Conservation (phyloP, 2,797 vertebrate species). For the Ispidina picta region DNA sequence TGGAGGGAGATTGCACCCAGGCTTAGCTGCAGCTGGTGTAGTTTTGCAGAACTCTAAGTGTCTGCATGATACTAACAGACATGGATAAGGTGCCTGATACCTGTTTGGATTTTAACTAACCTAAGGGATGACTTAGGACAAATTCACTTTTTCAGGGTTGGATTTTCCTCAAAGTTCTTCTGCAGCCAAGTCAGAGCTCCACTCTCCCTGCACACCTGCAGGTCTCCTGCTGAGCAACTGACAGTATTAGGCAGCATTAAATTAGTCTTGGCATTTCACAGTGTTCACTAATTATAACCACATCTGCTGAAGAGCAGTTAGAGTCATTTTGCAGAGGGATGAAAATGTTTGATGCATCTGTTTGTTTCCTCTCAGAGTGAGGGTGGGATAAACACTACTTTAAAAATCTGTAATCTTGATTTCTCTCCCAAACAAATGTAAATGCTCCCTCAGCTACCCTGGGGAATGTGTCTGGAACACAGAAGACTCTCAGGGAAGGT, state of each 20-base stretch:
- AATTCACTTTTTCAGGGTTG: not conserved
- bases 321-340: not conserved
- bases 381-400: conserved; percentile 14
- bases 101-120: not conserved
- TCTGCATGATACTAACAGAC: not conserved
- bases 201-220: not conserved
- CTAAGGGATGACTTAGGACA: not conserved
- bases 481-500: not conserved
- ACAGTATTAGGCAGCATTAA: not conserved
- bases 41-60: not conserved
- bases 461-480: not conserved
- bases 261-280: conserved; percentile 10
- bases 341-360: conserved; percentile 8
- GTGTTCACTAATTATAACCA: conserved; percentile 26
- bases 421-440: conserved; percentile 36
- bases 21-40: not conserved
- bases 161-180: not conserved
- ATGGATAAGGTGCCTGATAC: not conserved
- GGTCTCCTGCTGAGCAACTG: not conserved
- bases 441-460: not conserved
- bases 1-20: not conserved
- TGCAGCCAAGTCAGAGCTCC: not conserved
- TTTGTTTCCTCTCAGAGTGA: conserved; percentile 38
- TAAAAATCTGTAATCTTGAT: conserved; percentile 39
- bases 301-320: conserved; percentile 33